Evolutionary conservation across 2,113 vertebrate genomes (phyloP).

Genomic region (Petrocephalus zakoni): DNA sequence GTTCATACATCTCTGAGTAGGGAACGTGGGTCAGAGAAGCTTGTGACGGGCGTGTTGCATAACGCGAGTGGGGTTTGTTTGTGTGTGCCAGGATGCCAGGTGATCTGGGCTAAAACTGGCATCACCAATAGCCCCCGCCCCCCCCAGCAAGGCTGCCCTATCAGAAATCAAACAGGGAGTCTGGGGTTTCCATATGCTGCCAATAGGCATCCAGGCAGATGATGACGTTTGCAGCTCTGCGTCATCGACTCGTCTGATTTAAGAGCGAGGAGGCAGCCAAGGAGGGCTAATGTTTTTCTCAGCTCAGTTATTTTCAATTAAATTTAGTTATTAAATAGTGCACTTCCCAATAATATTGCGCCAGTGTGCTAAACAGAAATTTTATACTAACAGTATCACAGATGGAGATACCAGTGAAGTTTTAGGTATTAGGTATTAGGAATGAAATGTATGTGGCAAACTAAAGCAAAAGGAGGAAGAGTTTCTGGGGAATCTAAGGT

Average conservation of each 20-base stretch:
- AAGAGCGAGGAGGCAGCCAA: background rate
- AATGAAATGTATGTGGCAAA: background rate
- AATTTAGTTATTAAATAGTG: background rate
- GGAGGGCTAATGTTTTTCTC: background rate
- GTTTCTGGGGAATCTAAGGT: background rate
- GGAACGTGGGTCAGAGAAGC: background rate
- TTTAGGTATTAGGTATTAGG: background rate
- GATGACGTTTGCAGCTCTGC: background rate
- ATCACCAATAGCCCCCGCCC: background rate
- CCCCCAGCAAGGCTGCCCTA: background rate
- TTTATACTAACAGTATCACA: background rate
- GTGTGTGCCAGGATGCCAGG: background rate
- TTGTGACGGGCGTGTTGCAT: background rate
- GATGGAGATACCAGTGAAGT: background rate
- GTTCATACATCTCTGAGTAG: background rate
- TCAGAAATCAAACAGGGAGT: background rate
- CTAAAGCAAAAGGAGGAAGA: background rate
- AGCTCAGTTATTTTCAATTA: background rate
- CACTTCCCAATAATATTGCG: too few relatives aligned
- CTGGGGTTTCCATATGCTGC: background rate
- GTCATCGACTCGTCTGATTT: background rate
- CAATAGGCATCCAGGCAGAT: background rate
- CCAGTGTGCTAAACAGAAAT: background rate
- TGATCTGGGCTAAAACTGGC: background rate
- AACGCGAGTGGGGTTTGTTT: background rate